A percentile compares a stretch with the other conserved stretches of the same genome.
Conservation (phyloP, 2,888 invertebrate species). For the Cephonodes hylas region DNA sequence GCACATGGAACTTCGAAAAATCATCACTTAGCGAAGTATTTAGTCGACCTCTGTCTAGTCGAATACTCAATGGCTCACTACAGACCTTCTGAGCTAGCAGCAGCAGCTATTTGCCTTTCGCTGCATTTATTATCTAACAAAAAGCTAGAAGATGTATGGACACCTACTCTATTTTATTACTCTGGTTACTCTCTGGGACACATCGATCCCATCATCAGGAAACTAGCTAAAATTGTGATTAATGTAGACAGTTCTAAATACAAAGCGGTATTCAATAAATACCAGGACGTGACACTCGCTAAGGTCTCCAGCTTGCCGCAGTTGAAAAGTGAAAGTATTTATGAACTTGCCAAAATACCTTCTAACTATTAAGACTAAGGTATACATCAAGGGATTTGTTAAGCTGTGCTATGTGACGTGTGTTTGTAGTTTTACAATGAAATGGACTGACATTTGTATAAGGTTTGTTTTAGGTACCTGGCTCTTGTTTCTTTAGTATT, state of each 20-base stretch:
- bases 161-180: conserved; percentile 86
- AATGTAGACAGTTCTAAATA: conserved; percentile 86
- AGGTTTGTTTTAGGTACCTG: conserved; percentile 60
- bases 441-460: conserved; percentile 55
- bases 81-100: conserved; percentile 91
- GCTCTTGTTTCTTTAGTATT: conserved; percentile 47
- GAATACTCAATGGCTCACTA: conserved; percentile 90
- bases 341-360: conserved; percentile 45
- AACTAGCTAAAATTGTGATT: conserved; percentile 85
- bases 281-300: conserved; percentile 77
- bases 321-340: conserved; percentile 71
- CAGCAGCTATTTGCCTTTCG: conserved; percentile 89
- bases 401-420: conserved; percentile 24
- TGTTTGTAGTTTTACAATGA: conserved; percentile 28
- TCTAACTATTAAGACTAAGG: conserved; percentile 24
- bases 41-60: conserved; percentile 91
- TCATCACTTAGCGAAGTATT: conserved; percentile 93
- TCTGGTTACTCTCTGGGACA: conserved; percentile 87
- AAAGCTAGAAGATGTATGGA: conserved; percentile 83
- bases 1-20: conserved; percentile 82
- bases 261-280: conserved; percentile 86
- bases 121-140: conserved; percentile 78
- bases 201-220: conserved; percentile 84
- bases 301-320: conserved; percentile 85
- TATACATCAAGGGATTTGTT: conserved; percentile 21